Evolutionary conservation across 2,888 invertebrate genomes (phyloP), one percentile per base, ranked within the genome.

Genomic region (Lymantria dispar): DNA sequence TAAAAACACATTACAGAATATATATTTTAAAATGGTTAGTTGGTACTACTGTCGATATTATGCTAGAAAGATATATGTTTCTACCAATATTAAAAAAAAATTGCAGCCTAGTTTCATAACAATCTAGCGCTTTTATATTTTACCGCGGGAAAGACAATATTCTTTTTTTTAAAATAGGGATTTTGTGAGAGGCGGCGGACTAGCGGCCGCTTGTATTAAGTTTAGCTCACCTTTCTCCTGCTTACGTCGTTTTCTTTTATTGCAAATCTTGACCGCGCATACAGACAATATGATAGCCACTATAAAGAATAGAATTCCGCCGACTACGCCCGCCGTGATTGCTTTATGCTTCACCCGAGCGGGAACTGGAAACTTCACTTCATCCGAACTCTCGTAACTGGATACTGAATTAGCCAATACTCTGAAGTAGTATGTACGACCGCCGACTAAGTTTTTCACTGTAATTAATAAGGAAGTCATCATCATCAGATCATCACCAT

Each of bases 211-310:
- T 48, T 45, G 30, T 60, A 54, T 60, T 60, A 54, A 45, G 50
- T 47, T 40, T n/a, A 9, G 48, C 92, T 92, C 93, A 98, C 98
- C 98, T 97, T 98, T 98, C 92, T 98, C 98, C 92, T 98, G 98
- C 95, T 98, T 98, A 93, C 98, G 96, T 78, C 98, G 94, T 92
- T 98, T 98, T 82, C 98, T 94, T 92, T 98, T 98, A 93, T 98
- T 98, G 94, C 98, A 98, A 89, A 98, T 98, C 93, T 98, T 98
- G 80, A 98, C 98, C 75, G 98, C 98, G 93, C 98, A 98, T 80
- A 98, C 96, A 74, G 98, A 98, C 78, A 99, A 94, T 81, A 98
- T 97, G 90, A 98, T 98, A 87, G 98, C 98, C 78, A 98, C 98
- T 81, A 98, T 96, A 94, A 98, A 98, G 94, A 99, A 98, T 82